A percentile compares a stretch with the other conserved stretches of the same genome.
Evolutionary conservation across 2,888 invertebrate species (phyloP).

Genomic region (Pristionchus fissidentatus): DNA sequence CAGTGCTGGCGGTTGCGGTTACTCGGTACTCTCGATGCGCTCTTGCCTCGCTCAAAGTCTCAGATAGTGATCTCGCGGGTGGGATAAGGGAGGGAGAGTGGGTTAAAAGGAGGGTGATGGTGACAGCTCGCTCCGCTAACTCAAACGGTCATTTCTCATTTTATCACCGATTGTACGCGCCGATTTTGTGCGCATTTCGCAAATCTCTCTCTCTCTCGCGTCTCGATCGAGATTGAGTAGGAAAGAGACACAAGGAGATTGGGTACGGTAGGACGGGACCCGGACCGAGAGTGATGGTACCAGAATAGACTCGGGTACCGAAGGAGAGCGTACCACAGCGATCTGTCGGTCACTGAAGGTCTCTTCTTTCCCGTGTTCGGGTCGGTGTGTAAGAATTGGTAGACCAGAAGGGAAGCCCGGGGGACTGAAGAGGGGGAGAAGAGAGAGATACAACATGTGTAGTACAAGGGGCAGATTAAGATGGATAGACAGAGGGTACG

Average conservation of each 20-base stretch:
- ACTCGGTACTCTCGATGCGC: background rate
- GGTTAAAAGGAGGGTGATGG: conserved; percentile 49
- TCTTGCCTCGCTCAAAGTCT: background rate
- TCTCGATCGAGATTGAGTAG: background rate
- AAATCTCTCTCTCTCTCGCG: background rate
- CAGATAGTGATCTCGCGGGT: background rate
- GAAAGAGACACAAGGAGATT: no score
- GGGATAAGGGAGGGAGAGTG: conserved; percentile 26
- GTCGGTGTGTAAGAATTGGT: conserved; percentile 34
- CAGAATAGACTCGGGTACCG: background rate
- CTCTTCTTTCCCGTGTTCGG: background rate
- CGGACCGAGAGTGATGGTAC: no score
- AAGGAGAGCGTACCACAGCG: background rate
- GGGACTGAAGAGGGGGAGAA: no score
- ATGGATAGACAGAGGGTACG: conserved; percentile 22
- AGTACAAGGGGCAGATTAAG: conserved; percentile 40
- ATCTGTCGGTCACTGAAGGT: background rate
- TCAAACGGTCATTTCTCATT: conserved; percentile 27
- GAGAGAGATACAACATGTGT: conserved; percentile 42
- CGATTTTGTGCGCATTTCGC: conserved; percentile 8
- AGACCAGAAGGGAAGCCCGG: conserved; percentile 23
- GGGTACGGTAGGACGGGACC: background rate
- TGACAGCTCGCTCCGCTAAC: conserved; percentile 46
- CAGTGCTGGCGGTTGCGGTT: background rate
- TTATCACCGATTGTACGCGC: conserved; percentile 21